Evolutionary conservation across 2,888 invertebrate genomes (phyloP).

Genomic region (Liopterus haemorrhoidalis): DNA sequence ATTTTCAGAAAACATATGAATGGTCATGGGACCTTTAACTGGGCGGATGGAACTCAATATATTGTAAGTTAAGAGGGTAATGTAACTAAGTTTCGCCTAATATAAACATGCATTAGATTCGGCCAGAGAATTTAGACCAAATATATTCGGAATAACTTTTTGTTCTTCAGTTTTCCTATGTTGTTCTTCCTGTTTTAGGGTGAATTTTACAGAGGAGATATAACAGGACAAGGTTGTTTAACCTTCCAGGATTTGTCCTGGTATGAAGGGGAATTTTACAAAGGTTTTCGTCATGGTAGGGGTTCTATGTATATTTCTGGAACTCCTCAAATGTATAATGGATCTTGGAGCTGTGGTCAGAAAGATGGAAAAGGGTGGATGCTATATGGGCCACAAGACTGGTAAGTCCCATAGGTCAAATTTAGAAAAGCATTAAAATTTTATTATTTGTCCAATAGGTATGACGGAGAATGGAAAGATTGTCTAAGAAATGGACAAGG

Average conservation of each 20-base stretch:
- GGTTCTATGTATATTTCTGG: slow-evolving; percentile 39
- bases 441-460: too few relatives aligned
- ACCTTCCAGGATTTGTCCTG: slow-evolving; percentile 53
- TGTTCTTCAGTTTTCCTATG: not conserved
- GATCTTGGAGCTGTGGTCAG: slow-evolving; percentile 43
- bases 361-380: slow-evolving; percentile 45
- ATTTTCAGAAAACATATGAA: slow-evolving; percentile 53
- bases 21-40: slow-evolving; percentile 53
- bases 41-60: slow-evolving; percentile 55
- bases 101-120: too few relatives aligned
- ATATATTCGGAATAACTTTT: slow-evolving; percentile 18
- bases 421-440: too few relatives aligned
- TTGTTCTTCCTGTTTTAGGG: slow-evolving; percentile 44
- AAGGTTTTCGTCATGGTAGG: slow-evolving; percentile 49
- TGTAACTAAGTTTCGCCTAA: too few relatives aligned
- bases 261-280: slow-evolving; percentile 55
- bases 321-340: slow-evolving; percentile 40
- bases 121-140: too few relatives aligned
- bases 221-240: slow-evolving; percentile 51
- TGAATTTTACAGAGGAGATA: slow-evolving; percentile 52
- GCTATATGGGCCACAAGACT: slow-evolving; percentile 39
- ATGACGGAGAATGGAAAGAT: slow-evolving; percentile 46
- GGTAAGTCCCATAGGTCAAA: too few relatives aligned
- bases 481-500: slow-evolving; percentile 50
- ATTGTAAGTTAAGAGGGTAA: slow-evolving; percentile 42